Evolutionary conservation across 2,797 vertebrate genomes (phyloP).

Genomic region (Cephalopachus bancanus): DNA sequence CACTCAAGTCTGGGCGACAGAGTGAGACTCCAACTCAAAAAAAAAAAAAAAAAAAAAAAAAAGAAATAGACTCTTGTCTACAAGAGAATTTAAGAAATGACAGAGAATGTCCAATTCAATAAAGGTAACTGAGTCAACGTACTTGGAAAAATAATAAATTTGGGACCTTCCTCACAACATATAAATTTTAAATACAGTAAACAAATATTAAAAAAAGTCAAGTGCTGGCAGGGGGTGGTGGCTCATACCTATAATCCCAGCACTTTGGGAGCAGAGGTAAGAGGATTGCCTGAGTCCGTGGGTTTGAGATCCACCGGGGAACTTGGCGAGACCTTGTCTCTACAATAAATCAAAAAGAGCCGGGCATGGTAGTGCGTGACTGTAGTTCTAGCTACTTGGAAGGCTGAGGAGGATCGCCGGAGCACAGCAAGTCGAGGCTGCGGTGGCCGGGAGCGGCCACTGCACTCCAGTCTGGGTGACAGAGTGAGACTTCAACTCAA

Average conservation of each 20-base stretch:
- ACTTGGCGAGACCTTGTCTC: background rate
- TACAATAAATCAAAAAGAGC: background rate
- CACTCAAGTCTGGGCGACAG: too few relatives aligned
- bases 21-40: too few relatives aligned
- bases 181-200: constrained; percentile 48
- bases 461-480: background rate
- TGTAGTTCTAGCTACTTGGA: background rate
- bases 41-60: too few relatives aligned
- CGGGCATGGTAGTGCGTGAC: accelerated
- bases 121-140: background rate
- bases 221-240: constrained; percentile 17
- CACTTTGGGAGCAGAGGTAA: background rate
- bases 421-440: too few relatives aligned
- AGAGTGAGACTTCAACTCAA: background rate
- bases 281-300: background rate
- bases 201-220: constrained; percentile 35
- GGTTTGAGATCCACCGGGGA: background rate
- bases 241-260: background rate
- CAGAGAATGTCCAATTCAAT: background rate
- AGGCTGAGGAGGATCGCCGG: background rate
- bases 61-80: background rate
- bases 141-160: constrained; percentile 48
- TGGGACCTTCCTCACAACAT: background rate
- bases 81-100: constrained; percentile 5
- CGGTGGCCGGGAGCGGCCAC: background rate